phyloP scores from a whole-genome alignment of 2,113 vertebrate species.

The Felis catus region DNA sequence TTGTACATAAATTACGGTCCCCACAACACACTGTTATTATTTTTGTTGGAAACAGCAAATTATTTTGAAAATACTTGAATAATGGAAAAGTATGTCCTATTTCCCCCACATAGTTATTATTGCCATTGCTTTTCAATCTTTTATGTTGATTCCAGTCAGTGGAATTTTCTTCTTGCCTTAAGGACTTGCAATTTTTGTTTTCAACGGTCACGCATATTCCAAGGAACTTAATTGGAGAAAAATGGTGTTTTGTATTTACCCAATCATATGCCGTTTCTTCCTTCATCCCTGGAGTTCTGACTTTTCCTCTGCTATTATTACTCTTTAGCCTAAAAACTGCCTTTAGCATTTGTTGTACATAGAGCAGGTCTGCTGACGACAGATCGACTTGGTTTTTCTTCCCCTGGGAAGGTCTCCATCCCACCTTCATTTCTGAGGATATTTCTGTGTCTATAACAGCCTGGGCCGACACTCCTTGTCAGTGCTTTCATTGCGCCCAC shows the following conservation, averaged over 20 bases:
- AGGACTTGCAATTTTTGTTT: background rate
- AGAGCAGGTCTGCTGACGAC: background rate
- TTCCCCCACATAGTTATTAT: background rate
- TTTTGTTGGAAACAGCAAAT: background rate
- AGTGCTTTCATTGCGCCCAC: too few relatives aligned
- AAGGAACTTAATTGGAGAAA: background rate
- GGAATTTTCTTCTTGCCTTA: constrained; percentile 6
- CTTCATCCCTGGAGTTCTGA: too few relatives aligned
- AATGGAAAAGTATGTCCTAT: background rate
- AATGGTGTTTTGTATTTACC: background rate
- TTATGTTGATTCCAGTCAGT: background rate
- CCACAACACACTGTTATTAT: background rate
- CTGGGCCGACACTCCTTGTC: too few relatives aligned
- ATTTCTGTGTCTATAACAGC: background rate
- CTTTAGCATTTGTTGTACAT: background rate
- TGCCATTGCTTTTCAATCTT: background rate
- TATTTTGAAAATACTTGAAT: background rate
- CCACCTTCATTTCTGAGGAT: background rate
- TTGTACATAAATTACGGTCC: background rate
- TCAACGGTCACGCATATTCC: background rate
- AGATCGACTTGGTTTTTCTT: background rate
- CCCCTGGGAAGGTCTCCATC: background rate
- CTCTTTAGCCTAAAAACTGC: background rate
- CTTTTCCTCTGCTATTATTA: background rate
- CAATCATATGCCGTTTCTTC: background rate